phyloP scores from a whole-genome alignment of 2,888 invertebrate species.

The Bimastos eiseni region DNA sequence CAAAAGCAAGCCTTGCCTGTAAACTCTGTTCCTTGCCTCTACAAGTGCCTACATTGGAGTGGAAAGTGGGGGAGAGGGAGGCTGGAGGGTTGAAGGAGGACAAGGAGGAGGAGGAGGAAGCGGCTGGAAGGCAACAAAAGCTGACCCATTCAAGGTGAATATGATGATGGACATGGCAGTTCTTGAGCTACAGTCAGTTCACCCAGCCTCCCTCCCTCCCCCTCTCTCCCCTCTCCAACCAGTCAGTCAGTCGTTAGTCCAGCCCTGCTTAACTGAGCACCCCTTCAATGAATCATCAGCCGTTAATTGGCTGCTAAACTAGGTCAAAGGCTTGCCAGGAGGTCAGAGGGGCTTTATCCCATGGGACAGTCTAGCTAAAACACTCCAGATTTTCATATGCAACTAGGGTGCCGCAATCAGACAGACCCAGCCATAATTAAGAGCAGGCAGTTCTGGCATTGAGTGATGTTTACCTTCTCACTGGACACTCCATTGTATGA shows the following conservation, averaged over 20 bases:
- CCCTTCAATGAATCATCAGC: constrained; percentile 9
- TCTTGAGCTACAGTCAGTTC: neutral
- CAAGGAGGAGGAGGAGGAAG: neutral
- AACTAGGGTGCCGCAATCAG: neutral
- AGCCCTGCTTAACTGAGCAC: neutral
- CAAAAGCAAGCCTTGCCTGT: neutral
- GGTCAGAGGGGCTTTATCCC: neutral
- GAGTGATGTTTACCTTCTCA: neutral
- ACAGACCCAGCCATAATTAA: neutral
- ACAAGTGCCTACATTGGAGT: neutral
- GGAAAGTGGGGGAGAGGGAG: neutral
- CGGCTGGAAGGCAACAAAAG: neutral
- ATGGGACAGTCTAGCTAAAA: neutral
- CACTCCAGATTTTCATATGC: neutral
- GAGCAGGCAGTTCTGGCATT: neutral
- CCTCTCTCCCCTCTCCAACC: neutral
- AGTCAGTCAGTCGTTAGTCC: neutral
- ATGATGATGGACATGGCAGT: constrained; percentile 18
- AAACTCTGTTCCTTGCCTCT: neutral
- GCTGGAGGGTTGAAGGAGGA: neutral
- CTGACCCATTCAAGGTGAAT: constrained; percentile 13
- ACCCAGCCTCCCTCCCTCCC: neutral
- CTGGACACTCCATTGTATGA: neutral
- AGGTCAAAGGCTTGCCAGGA: neutral
- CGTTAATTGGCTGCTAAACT: neutral